Conservation (phyloP, 2,888 invertebrate genomes). For the Torymus auratus region DNA sequence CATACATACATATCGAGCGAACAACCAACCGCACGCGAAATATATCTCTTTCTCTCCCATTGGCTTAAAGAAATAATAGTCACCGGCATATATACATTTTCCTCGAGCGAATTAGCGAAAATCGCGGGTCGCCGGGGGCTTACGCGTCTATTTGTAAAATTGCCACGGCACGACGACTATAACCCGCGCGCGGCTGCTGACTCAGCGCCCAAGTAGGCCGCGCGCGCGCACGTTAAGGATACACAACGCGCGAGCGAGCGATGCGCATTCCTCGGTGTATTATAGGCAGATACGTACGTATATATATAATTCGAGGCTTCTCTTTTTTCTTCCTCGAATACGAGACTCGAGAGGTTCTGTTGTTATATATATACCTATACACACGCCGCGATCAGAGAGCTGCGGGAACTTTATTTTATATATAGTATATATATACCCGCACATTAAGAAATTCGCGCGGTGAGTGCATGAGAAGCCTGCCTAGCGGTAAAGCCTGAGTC, state of each 20-base stretch:
- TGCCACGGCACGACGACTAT: background rate
- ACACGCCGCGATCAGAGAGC: too few relatives aligned
- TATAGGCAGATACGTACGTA: background rate
- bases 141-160: slow-evolving; percentile 47
- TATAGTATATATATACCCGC: too few relatives aligned
- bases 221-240: slow-evolving; percentile 37
- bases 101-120: slow-evolving; percentile 22
- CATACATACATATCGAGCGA: too few relatives aligned
- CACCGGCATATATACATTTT: too few relatives aligned
- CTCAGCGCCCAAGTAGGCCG: slow-evolving; percentile 54
- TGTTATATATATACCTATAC: too few relatives aligned
- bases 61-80: too few relatives aligned
- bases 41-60: background rate
- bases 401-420: too few relatives aligned
- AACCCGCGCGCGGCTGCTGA: slow-evolving; percentile 16
- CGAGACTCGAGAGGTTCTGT: too few relatives aligned
- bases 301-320: background rate
- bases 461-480: too few relatives aligned
- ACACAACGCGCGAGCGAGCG: slow-evolving; percentile 16
- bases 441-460: too few relatives aligned
- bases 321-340: too few relatives aligned
- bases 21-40: background rate
- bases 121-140: slow-evolving; percentile 9
- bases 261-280: slow-evolving; percentile 15
- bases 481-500: too few relatives aligned